A percentile compares a stretch with the other conserved stretches of the same genome.
phyloP scores from a whole-genome alignment of 2,113 vertebrate species.

The Chaetodon trifascialis region DNA sequence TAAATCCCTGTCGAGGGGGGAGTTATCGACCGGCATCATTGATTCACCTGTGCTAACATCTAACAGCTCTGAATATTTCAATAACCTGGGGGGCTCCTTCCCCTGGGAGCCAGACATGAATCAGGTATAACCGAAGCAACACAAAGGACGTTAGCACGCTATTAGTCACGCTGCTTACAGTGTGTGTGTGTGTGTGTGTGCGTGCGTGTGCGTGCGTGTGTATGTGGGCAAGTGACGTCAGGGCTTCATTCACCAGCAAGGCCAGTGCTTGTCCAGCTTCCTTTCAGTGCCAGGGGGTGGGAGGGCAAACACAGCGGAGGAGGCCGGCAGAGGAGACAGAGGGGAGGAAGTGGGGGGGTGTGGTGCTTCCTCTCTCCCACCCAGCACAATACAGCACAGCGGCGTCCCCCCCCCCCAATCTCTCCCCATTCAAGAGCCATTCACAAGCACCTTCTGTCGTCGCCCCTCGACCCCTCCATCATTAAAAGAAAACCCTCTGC shows the following conservation, averaged over 20 bases:
- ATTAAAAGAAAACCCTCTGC: conserved; percentile 61
- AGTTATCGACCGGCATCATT: conserved; percentile 69
- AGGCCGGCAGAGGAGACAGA: conserved; percentile 30
- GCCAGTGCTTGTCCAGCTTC: conserved; percentile 59
- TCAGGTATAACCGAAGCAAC: conserved; percentile 73
- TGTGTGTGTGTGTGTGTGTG: conserved; percentile 30
- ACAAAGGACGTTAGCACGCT: conserved; percentile 74
- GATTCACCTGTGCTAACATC: conserved; percentile 76
- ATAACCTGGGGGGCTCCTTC: conserved; percentile 60
- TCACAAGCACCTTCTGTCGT: conserved; percentile 56
- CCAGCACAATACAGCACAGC: conserved; percentile 44
- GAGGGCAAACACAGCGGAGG: conserved; percentile 42
- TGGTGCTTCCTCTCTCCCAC: conserved; percentile 55
- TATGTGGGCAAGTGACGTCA: conserved; percentile 69
- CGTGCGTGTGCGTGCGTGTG: conserved; percentile 25
- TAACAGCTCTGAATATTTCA: conserved; percentile 70
- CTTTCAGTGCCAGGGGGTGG: conserved; percentile 45
- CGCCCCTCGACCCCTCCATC: conserved; percentile 13
- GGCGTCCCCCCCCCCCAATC: not conserved
- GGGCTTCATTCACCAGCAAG: conserved; percentile 74
- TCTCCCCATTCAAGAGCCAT: conserved; percentile 41
- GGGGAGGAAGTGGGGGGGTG: conserved; percentile 43
- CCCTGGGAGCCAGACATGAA: conserved; percentile 73
- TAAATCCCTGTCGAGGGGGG: conserved; percentile 53
- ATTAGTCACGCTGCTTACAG: conserved; percentile 75